Evolutionary conservation across 2,888 invertebrate genomes (phyloP), one percentile per base, ranked within the genome.

Genomic region (Caenorhabditis plicata): DNA sequence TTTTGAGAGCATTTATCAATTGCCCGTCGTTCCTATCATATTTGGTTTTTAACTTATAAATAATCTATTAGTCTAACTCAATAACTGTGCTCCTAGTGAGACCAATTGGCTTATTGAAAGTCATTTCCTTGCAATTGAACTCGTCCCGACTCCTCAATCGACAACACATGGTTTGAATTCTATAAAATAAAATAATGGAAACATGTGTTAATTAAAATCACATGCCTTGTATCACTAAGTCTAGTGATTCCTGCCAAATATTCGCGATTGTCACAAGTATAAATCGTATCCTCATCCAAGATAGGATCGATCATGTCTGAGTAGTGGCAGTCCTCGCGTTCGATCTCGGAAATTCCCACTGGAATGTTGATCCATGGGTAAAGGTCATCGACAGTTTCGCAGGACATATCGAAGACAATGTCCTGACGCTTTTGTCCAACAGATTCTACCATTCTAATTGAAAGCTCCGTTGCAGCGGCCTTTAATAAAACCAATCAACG

Each of bases 91-190:
- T 75, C 47, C 73, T 67, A 17, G 69, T 72, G 7, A 64, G 52
- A 17, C 77, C 78, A 35, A 75, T 50, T 2, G 80, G 80, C 38
- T 78, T 79, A 48, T 70, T 72, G 64, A 75, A 80, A 3, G 47
- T 39, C 17, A 61, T 55, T 41, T 75, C 73, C 8, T 63, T 65
- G 48, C 80, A 80, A 45, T 73, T 73, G 39, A 69, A 66, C 45
- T 77, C 77, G 26, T 71, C 71, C 20, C 80, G 64, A 26, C 75
- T 71, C 19, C 80, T 55, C 33, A 80, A 50, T 9, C 67, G 67
- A 39, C 80, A 80, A 51, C 80, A 80, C 61, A 75, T 65, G 15
- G 78, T 54, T 74, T 80, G 80, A 32, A 80, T 69, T 54, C 79
- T 78, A 40, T n/a, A n/a, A n/a, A n/a, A n/a, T n/a, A n/a, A 44